Base-by-base conservation (phyloP, 2,797 vertebrate genomes). In the Pogonophryne albipinna region DNA sequence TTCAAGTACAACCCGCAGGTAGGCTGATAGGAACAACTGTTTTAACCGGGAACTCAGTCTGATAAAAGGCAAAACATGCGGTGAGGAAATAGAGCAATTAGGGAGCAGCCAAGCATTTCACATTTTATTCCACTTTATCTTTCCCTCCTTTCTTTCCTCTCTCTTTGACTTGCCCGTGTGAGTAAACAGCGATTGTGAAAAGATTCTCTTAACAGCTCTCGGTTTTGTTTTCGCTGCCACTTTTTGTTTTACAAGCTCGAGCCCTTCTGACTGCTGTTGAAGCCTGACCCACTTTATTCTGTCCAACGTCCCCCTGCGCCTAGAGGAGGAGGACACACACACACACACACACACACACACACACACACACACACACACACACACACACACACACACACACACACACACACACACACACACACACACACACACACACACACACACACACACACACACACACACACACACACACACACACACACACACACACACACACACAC, bases 11-110 rank as follows among this genome's bases (percentile, higher is more conserved):
- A 82, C 73, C 88, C 0, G 52, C 82, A 80, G 87, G 78, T 82
- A 72, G 79, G 58, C 87, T 86, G 85, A 88, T 80, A 73, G 76
- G 78, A 86, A 89, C 87, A 80, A 71, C 65, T 51, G 19, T 87
- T 92, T 38, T 86, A 78, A 88, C 84, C 76, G 66, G 78, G 66
- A 84, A 85, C 49, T 79, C 63, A 4, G 60, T 74, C 84, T 72
- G 89, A 92, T 89, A 90, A 88, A 92, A 92, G 79, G 89, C 87
- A 89, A 87, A 87, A 88, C 84, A 82, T 69, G 85, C 64, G 4
- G 79, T 51, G 52, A 82, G 74, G 86, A 94, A 93, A 92, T 81
- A 59, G 86, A 86, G 87, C 93, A 95, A 95, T 95, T 95, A 95
- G 87, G 79, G 83, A 91, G 90, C 88, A 92, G 86, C 84, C 86